These are phyloP conservation scores for Sebastes steindachneri DNA, from an alignment of 2,797 vertebrate species.

Conservation along the genomic window DNA sequence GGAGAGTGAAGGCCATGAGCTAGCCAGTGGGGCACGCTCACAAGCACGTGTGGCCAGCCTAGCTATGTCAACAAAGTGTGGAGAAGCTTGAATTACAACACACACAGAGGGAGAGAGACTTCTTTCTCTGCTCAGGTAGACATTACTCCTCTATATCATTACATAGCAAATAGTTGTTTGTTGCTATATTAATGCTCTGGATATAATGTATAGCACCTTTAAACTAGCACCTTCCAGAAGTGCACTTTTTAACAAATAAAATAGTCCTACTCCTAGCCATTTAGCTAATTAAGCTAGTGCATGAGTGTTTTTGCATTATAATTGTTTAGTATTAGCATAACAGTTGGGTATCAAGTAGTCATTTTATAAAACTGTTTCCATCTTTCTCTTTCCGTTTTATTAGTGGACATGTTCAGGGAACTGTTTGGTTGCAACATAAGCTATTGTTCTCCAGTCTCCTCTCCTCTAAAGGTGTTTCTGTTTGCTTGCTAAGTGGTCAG, in stretches of 20 bases:
- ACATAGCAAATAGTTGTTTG: no score
- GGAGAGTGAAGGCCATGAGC: no score
- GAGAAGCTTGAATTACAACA: no score
- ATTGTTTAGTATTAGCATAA: neutral
- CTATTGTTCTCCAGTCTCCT: neutral
- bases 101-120: no score
- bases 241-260: neutral
- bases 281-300: neutral
- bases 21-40: no score
- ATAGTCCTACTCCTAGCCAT: neutral
- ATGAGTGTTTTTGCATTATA: neutral
- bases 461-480: accelerated
- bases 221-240: no score
- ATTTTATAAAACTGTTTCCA: neutral
- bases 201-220: no score
- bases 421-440: neutral
- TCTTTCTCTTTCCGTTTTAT: neutral
- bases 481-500: neutral
- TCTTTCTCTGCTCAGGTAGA: no score
- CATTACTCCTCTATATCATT: no score
- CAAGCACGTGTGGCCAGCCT: no score
- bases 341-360: neutral
- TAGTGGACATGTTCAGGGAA: neutral
- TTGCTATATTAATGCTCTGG: no score
- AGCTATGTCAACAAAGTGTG: no score